A percentile compares a stretch with the other conserved stretches of the same genome.
Conservation (phyloP, 2,888 invertebrate genomes). For the Sarcophaga rosellei region DNA sequence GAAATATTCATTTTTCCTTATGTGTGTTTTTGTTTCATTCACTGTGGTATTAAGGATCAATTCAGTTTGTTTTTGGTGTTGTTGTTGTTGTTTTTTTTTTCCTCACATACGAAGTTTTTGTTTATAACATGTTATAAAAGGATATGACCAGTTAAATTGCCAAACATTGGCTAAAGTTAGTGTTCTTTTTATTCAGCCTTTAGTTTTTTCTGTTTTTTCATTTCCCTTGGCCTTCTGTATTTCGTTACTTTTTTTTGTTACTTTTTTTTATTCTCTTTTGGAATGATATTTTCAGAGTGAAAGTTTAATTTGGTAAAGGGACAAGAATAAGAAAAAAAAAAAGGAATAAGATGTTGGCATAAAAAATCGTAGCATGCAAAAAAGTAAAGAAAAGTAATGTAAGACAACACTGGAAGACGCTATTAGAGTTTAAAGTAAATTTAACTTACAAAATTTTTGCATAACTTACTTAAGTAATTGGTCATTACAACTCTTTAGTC, state of each 20-base stretch:
- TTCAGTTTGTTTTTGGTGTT: conserved; percentile 31
- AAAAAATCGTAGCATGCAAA: neutral
- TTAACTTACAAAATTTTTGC: too few species aligned
- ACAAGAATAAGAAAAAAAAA: conserved; percentile 20
- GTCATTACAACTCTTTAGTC: too few species aligned
- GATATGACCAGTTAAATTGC: conserved; percentile 64
- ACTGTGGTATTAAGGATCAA: conserved; percentile 34
- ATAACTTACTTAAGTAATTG: too few species aligned
- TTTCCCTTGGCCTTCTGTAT: neutral
- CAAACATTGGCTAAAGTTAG: conserved; percentile 58
- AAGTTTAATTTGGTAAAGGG: conserved; percentile 41
- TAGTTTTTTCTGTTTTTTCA: neutral
- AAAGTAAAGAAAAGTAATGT: neutral
- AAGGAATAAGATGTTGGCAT: neutral
- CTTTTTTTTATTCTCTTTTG: neutral
- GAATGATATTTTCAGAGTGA: neutral
- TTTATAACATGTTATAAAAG: conserved; percentile 59
- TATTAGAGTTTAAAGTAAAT: neutral
- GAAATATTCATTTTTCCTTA: conserved; percentile 16
- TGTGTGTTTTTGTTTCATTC: neutral
- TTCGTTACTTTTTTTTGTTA: conserved; percentile 6
- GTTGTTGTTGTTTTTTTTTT: conserved; percentile 1
- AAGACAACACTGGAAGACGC: neutral
- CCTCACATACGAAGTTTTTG: conserved; percentile 45
- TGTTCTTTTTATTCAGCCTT: neutral